A percentile compares a stretch with the other conserved stretches of the same genome.
Evolutionary conservation across 2,797 vertebrate genomes (phyloP).

Genomic region (Bufotes viridis): DNA sequence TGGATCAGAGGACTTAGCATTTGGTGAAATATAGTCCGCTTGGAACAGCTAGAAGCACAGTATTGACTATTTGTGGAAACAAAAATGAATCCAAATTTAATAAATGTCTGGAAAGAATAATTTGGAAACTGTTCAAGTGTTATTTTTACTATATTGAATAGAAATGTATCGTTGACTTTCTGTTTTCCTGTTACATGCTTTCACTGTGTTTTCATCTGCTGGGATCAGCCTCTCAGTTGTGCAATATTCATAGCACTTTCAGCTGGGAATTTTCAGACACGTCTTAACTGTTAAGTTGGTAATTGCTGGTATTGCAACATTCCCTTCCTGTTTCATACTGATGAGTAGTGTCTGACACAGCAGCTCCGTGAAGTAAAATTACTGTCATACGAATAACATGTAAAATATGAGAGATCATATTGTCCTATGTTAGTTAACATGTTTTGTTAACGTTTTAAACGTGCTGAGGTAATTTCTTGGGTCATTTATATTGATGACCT

Average conservation of each 20-base stretch:
- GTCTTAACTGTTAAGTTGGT: constrained; percentile 28
- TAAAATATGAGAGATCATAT: not conserved
- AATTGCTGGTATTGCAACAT: constrained; percentile 60
- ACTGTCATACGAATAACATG: not conserved
- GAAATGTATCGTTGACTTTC: not conserved
- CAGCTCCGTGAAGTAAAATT: not conserved
- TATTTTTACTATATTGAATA: not conserved
- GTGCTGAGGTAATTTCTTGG: too few relatives aligned
- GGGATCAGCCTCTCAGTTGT: constrained; percentile 9
- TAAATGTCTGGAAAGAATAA: not conserved
- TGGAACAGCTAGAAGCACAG: too few relatives aligned
- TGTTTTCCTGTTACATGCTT: not conserved
- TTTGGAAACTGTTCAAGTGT: not conserved
- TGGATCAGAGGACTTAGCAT: too few relatives aligned
- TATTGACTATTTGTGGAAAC: too few relatives aligned
- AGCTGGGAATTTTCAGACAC: constrained; percentile 50
- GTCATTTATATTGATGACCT: too few relatives aligned
- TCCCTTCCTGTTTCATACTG: not conserved
- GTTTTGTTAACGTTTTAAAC: too few relatives aligned
- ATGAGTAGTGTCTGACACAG: not conserved
- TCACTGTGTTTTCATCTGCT: constrained; percentile 21
- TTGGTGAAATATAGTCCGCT: too few relatives aligned
- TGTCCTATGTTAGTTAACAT: not conserved
- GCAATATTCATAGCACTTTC: constrained; percentile 23
- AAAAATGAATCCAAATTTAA: too few relatives aligned